Evolutionary conservation across 2,113 vertebrate genomes (phyloP).

Genomic region (Python bivittatus): DNA sequence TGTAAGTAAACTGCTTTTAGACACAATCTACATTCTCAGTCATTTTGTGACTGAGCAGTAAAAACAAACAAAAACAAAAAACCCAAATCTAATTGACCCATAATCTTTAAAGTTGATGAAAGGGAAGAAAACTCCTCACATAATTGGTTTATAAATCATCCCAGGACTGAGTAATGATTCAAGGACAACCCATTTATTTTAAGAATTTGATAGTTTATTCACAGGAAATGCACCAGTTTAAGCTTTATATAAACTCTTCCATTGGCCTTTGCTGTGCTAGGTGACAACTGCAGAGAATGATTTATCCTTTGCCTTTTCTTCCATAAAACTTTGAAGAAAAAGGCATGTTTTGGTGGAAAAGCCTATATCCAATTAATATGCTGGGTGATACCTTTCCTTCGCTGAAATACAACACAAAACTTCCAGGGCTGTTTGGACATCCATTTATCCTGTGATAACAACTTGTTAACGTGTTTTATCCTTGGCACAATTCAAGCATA

Average conservation of each 20-base stretch:
- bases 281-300: constrained; percentile 53
- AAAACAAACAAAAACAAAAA: background rate
- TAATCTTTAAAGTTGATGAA: constrained; percentile 60
- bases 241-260: constrained; percentile 57
- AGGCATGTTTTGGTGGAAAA: constrained; percentile 24
- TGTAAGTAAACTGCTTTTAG: background rate
- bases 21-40: background rate
- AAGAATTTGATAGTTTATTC: constrained; percentile 59
- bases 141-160: constrained; percentile 72
- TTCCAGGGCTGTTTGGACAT: constrained; percentile 10
- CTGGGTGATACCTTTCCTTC: background rate
- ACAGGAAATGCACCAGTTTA: constrained; percentile 39
- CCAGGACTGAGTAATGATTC: constrained; percentile 58
- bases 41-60: background rate
- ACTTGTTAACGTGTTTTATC: constrained; percentile 19
- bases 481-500: background rate
- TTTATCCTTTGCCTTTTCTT: constrained; percentile 56
- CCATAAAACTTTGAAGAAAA: constrained; percentile 40
- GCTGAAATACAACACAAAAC: constrained; percentile 18
- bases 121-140: constrained; percentile 55
- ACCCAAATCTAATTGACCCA: constrained; percentile 53
- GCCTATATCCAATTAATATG: constrained; percentile 19
- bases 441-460: constrained; percentile 27
- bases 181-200: constrained; percentile 60
- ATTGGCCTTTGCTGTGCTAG: constrained; percentile 14